A percentile compares a stretch with the other conserved stretches of the same genome.
Conservation (phyloP, 1,140 invertebrate species). For the Conopomorpha cramerella region DNA sequence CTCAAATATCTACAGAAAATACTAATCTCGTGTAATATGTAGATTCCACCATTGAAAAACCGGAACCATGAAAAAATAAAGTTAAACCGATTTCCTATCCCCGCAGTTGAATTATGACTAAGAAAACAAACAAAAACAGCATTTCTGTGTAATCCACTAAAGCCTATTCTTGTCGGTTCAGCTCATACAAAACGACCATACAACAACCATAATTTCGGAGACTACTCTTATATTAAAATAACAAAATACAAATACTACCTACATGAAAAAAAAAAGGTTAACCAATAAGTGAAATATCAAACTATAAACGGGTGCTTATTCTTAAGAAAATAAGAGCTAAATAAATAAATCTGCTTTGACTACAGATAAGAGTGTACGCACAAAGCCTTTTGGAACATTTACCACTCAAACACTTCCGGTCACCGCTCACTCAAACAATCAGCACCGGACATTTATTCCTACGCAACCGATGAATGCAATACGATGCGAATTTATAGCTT, state of each 20-base stretch:
- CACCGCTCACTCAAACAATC: conserved; percentile 31
- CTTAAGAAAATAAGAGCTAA: conserved; percentile 16
- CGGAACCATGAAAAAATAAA: no score
- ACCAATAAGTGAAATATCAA: no score
- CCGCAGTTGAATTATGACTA: conserved; percentile 37
- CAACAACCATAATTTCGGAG: conserved; percentile 43
- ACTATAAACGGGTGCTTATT: no score
- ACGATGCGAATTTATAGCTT: conserved; percentile 43
- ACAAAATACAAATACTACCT: conserved; percentile 32
- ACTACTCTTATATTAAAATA: conserved; percentile 30
- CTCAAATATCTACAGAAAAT: no score
- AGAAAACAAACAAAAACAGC: conserved; percentile 57
- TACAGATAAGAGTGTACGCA: no score
- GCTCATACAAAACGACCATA: no score
- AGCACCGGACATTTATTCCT: conserved; percentile 46
- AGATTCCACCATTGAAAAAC: no score
- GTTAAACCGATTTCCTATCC: conserved; percentile 12
- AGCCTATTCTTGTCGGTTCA: conserved; percentile 31
- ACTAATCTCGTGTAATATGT: no score
- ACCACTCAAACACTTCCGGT: conserved; percentile 48
- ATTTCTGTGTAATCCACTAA: conserved; percentile 42
- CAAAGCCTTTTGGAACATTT: not conserved
- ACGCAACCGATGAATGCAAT: conserved; percentile 23
- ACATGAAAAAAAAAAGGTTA: no score
- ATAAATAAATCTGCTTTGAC: no score